Base-by-base conservation (phyloP, 2,888 invertebrate species). In the Caenorhabditis drosophilae region DNA sequence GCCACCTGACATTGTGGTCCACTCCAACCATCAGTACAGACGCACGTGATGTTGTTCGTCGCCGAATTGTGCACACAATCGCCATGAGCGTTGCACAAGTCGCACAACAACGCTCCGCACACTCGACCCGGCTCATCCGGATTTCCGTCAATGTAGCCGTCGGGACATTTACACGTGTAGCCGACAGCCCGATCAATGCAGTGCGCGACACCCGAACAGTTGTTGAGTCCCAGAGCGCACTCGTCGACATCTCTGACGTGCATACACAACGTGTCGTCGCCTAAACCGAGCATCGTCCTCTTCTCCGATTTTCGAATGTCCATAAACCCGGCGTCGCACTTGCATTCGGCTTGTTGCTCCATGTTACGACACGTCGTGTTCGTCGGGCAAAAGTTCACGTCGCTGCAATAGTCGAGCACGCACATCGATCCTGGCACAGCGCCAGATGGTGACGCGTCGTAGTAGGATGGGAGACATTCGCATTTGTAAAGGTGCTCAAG, bases 341-440 rank as follows among this genome's bases (percentile, higher is more conserved):
- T 90, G 87, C 93, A 94, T 83, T 90, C 89, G 85, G 91, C 93
- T 83, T 91, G 91, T 78, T 92, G 92, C 86, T 90, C 90, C 84
- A 92, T 89, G 87, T 93, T 93, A 87, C 90, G 89, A 87, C 93
- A 94, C 73, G 91, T 90, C 63, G 93, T 92, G 85, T 93, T 93
- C 83, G 88, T 88, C 85, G 93, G 92, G 85, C 93, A 93, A 84
- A 89, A 89, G 87, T 92, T 90, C 57, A 83, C 81, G 57, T 83
- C 83, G 45, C 68, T 68, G 52, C 83, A 83, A 67, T 78, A 83
- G 61, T 83, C 79, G 48, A 82, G 53, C 11, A 75, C 76, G 62
- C 83, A 83, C 16, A 62, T 56, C 4, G 74, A 68, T 18, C 64
- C 62, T 23, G 80, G 80, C 7, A 77, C 68, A 15, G 70, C 36